phyloP scores from a whole-genome alignment of 2,113 vertebrate genomes.

The Leptobrachium ailaonicum region DNA sequence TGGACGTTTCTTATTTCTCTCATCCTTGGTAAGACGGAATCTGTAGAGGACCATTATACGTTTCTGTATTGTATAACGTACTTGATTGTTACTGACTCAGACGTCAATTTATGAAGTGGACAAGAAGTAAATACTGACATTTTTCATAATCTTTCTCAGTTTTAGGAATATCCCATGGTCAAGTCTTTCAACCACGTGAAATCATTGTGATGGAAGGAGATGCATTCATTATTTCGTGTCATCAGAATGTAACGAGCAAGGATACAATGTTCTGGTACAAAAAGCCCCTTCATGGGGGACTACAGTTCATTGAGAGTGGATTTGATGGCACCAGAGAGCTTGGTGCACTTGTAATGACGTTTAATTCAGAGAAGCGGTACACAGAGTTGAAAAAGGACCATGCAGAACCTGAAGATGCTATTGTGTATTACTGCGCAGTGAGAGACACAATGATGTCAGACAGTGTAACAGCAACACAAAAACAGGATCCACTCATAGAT shows the following conservation, averaged over 20 bases:
- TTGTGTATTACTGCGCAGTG: slow-evolving; percentile 31
- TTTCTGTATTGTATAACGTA: no score
- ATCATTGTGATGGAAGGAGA: slow-evolving; percentile 19
- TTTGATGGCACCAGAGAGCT: not conserved
- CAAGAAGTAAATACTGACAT: no score
- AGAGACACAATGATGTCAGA: slow-evolving; percentile 26
- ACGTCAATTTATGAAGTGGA: no score
- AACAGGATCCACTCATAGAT: not conserved
- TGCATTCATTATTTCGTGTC: slow-evolving; percentile 4
- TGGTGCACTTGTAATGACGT: slow-evolving; percentile 24
- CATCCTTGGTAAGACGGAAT: no score
- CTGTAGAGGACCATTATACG: no score
- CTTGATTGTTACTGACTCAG: no score
- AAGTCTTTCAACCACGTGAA: slow-evolving; percentile 7
- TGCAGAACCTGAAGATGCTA: not conserved
- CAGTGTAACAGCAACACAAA: not conserved
- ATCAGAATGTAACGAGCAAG: slow-evolving; percentile 9
- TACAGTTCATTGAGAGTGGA: not conserved
- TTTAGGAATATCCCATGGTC: not conserved
- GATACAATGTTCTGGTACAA: slow-evolving; percentile 46
- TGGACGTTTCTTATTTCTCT: no score
- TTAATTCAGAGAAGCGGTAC: not conserved
- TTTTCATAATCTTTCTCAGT: not conserved
- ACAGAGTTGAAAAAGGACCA: not conserved
- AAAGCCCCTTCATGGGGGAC: not conserved